phyloP scores from a whole-genome alignment of 2,888 invertebrate species.

The Odontomyia ornata region DNA sequence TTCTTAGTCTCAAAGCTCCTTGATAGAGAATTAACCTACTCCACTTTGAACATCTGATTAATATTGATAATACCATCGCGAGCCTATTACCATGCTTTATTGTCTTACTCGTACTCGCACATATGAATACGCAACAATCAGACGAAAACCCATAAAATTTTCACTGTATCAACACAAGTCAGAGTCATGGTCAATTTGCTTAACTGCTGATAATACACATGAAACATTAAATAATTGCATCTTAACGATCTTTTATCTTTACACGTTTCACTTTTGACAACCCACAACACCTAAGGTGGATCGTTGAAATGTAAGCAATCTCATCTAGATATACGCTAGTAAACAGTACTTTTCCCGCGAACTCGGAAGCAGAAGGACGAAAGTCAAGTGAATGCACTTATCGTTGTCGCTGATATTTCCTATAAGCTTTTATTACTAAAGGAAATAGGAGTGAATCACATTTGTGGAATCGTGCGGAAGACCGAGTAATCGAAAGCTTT shows the following conservation, averaged over 20 bases:
- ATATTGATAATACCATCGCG: too few species aligned
- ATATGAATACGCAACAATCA: too few species aligned
- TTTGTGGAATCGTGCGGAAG: too few species aligned
- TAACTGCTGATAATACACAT: neutral
- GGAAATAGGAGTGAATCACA: too few species aligned
- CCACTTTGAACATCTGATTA: neutral
- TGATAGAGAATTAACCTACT: neutral
- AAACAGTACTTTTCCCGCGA: neutral
- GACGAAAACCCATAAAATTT: neutral
- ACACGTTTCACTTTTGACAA: neutral
- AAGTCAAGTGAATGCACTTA: neutral
- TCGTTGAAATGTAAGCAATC: neutral
- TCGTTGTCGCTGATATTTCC: too few species aligned
- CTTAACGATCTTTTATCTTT: slow-evolving; percentile 20
- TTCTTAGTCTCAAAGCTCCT: too few species aligned
- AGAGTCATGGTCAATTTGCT: slow-evolving; percentile 30
- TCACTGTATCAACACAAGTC: neutral
- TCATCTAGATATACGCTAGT: too few species aligned
- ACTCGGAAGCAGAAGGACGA: slow-evolving; percentile 8
- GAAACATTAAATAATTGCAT: slow-evolving; percentile 18
- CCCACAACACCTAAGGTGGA: neutral
- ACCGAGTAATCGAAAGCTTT: too few species aligned
- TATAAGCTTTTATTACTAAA: too few species aligned
- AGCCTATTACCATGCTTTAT: too few species aligned
- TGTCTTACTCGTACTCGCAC: too few species aligned